A percentile compares a stretch with the other conserved stretches of the same genome.
These are phyloP conservation scores for Ricordea florida DNA, from an alignment of 92 coral and sea anemone species.

Conservation along the genomic window DNA sequence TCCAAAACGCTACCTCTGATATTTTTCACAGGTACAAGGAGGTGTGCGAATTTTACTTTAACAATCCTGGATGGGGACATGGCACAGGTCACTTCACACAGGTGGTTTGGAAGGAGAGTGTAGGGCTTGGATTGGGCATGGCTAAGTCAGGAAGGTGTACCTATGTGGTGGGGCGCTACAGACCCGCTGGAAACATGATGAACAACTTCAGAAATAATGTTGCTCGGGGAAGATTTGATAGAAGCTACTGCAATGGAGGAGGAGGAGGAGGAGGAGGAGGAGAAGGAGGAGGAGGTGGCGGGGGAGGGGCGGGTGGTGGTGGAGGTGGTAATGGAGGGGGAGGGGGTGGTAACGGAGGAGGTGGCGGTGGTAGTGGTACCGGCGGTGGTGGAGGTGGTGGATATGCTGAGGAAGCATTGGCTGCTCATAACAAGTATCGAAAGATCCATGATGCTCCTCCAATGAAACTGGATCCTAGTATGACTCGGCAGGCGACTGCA, in stretches of 20 bases:
- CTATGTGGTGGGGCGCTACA: slow-evolving; percentile 77
- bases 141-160: slow-evolving; percentile 63
- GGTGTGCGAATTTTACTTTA: slow-evolving; percentile 35
- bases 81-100: slow-evolving; percentile 81
- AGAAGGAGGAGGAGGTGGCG: not conserved
- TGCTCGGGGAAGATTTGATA: slow-evolving; percentile 45
- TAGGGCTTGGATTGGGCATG: slow-evolving; percentile 69
- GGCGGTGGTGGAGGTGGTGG: not conserved
- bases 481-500: slow-evolving; percentile 64
- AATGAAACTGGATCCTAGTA: slow-evolving; percentile 47
- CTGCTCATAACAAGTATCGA: slow-evolving; percentile 70
- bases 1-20: too few species aligned
- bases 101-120: slow-evolving; percentile 79
- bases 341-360: not conserved
- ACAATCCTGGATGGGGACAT: slow-evolving; percentile 33
- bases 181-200: slow-evolving; percentile 74
- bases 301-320: not conserved
- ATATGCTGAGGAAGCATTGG: slow-evolving; percentile 53
- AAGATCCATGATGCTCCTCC: slow-evolving; percentile 66
- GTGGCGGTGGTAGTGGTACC: not conserved
- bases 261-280: not conserved
- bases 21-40: slow-evolving; percentile 35
- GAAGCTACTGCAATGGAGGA: slow-evolving; percentile 27
- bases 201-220: slow-evolving; percentile 35
- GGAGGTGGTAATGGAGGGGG: not conserved